A percentile compares a stretch with the other conserved stretches of the same genome.
These are phyloP conservation scores for Etheostoma nigrum DNA, from an alignment of 2,797 vertebrate species.

Conservation along the genomic window DNA sequence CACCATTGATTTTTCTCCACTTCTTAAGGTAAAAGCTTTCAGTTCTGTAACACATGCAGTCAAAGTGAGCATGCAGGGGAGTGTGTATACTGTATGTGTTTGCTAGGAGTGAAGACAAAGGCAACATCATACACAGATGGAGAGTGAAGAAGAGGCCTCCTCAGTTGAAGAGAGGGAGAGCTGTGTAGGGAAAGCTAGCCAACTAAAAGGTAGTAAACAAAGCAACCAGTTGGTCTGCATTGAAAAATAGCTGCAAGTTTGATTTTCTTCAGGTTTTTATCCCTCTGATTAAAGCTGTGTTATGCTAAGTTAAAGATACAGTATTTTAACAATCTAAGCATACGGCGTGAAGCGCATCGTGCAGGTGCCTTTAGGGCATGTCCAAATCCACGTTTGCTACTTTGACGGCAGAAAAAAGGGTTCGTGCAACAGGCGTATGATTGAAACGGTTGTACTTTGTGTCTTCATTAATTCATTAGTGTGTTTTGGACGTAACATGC, in stretches of 20 bases:
- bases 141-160: conserved; percentile 9
- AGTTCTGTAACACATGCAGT: conserved; percentile 39
- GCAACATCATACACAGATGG: conserved; percentile 40
- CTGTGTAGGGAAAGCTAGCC: not conserved
- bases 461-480: too few relatives aligned
- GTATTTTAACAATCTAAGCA: not conserved
- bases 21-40: conserved; percentile 61
- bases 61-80: conserved; percentile 31
- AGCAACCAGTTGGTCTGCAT: not conserved
- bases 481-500: too few relatives aligned
- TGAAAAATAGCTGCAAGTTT: not conserved
- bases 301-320: not conserved
- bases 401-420: too few relatives aligned
- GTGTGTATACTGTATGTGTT: conserved; percentile 22
- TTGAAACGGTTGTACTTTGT: too few relatives aligned
- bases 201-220: conserved; percentile 14
- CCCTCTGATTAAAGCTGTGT: not conserved
- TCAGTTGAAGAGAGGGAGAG: conserved; percentile 21
- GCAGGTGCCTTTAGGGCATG: too few relatives aligned
- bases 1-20: conserved; percentile 67
- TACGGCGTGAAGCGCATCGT: too few relatives aligned
- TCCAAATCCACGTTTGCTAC: too few relatives aligned
- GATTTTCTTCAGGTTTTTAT: not conserved
- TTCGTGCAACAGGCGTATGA: too few relatives aligned
- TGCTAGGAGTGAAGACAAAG: conserved; percentile 34